Base-by-base conservation (phyloP, 53 echinoderm and acorn worm genomes). In the Hippasteria phrygiana region DNA sequence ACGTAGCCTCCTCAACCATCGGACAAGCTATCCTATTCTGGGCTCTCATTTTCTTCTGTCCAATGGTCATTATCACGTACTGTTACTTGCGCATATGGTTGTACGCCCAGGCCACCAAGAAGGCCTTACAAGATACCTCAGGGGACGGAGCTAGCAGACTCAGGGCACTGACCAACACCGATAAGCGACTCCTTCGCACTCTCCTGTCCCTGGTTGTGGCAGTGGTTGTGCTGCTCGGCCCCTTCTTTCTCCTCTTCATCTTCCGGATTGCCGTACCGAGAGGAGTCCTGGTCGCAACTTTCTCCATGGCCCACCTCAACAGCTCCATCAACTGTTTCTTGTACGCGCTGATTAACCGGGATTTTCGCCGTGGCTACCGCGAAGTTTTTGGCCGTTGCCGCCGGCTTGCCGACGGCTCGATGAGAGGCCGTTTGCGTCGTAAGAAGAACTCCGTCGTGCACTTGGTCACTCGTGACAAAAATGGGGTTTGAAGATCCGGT, bases 311-410 rank as follows among this genome's bases (percentile, higher is more conserved):
- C 14, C 96, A 95, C 77, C 85, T 87, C 84, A 95, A 95, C 71
- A 95, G 96, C 54, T 93, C 92, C 74, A 90, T 93, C 38, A 95
- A 95, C 67, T 88, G 96, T 51, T 41, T 95, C 43, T 45, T 93
- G 56, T 95, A 95, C 77, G 93, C 91, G 14, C 88, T 93, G 20
- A 95, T 93, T 35, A 93, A 95, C 71, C 41, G 46, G 55, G 89
- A 93, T 38, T 95, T 95, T 62, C 91, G 95, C 4, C 74, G 73
- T 50, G 95, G 91, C 11, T 95, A 93, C 88, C 24, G 35, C 24
- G 41, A 55, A 1, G 78, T 78, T 35, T 4, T 78, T 0, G 32
- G 12, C 20, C 34, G 78, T 11, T 38, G 78, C 24, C n/a, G 36
- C 0, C 38, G 54, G 56, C 31, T 65, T 65, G 31, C 28, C 20